Base-by-base conservation (phyloP, 2,797 vertebrate genomes). In the Enteromius viviparus region DNA sequence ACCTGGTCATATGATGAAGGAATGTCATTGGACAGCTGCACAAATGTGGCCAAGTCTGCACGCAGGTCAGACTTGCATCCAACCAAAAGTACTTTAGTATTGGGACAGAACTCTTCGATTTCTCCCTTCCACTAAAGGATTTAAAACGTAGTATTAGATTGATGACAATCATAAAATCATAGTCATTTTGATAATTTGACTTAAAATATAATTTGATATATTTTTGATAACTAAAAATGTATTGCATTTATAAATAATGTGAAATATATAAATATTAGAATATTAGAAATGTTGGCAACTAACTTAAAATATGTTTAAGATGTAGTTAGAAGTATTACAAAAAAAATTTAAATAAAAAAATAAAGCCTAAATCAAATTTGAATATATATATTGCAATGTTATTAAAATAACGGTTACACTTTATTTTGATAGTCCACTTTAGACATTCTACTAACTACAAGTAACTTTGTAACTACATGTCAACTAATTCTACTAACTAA, bases 61-160 rank as follows among this genome's bases (percentile, higher is more conserved):
- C 96, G 95, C 40, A 97, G 93, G 82, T 97, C 96, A 0, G 96
- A 96, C 86, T 97, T 97, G 91, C 96, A 97, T 69, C 96, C 96
- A 15, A 97, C 96, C 89, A 97, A 87, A 0, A 97, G 93, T 92
- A 97, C 95, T 91, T 97, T 97, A 83, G 96, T 97, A 87, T 96
- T 97, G 1, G 96, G 96, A 81, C 96, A 97, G 68, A 97, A 97
- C 85, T 97, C 96, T 84, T 96, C 96, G 87, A 97, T 96, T 85
- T 97, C 97, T 87, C 81, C 89, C 74, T 90, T 92, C 91, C 91
- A 92, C 91, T 92, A 82, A 12, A 82, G 51, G 12, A n/a, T 4
- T 66, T 78, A 42, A 23, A 78, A 34, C 21, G 55, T 47, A 29
- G 15, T 37, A 26, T 81, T 64, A 81, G 21, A 72, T 26, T 23